A percentile compares a stretch with the other conserved stretches of the same genome.
Evolutionary conservation across 2,888 invertebrate genomes (phyloP).

Genomic region (Horisme vitalbata): DNA sequence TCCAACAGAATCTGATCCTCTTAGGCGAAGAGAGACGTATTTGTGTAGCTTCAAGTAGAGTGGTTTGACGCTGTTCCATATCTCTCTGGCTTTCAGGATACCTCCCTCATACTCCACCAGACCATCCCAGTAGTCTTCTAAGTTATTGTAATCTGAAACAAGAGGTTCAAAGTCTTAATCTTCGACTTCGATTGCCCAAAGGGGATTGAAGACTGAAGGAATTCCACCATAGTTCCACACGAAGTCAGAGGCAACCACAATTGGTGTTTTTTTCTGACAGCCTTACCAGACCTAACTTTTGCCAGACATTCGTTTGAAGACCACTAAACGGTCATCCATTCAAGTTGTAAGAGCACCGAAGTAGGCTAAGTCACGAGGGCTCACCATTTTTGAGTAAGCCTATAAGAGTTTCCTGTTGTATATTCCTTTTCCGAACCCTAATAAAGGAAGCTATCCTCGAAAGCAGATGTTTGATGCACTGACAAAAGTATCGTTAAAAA

Average conservation of each 20-base stretch:
- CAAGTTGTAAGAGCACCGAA: too few relatives aligned
- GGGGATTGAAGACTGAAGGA: too few relatives aligned
- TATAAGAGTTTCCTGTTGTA: too few relatives aligned
- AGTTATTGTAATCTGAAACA: constrained; percentile 59
- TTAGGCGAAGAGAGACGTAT: constrained; percentile 74
- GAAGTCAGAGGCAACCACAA: too few relatives aligned
- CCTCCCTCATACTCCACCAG: constrained; percentile 78
- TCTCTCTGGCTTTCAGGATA: constrained; percentile 71
- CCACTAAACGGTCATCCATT: too few relatives aligned
- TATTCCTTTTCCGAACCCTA: too few relatives aligned
- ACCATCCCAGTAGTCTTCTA: constrained; percentile 82
- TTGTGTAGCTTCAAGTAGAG: constrained; percentile 80
- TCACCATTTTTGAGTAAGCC: too few relatives aligned
- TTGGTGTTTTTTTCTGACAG: too few relatives aligned
- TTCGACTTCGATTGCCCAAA: not conserved
- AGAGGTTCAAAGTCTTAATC: not conserved
- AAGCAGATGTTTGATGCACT: constrained; percentile 4
- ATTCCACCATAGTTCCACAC: too few relatives aligned
- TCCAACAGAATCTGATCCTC: constrained; percentile 71
- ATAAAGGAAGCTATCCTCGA: not conserved
- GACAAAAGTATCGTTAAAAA: constrained; percentile 32
- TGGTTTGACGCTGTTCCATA: constrained; percentile 81
- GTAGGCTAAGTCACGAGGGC: too few relatives aligned
- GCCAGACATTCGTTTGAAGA: too few relatives aligned
- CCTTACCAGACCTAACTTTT: too few relatives aligned